Base-by-base conservation (phyloP, 2,113 vertebrate genomes). In the Clarias batrachus region DNA sequence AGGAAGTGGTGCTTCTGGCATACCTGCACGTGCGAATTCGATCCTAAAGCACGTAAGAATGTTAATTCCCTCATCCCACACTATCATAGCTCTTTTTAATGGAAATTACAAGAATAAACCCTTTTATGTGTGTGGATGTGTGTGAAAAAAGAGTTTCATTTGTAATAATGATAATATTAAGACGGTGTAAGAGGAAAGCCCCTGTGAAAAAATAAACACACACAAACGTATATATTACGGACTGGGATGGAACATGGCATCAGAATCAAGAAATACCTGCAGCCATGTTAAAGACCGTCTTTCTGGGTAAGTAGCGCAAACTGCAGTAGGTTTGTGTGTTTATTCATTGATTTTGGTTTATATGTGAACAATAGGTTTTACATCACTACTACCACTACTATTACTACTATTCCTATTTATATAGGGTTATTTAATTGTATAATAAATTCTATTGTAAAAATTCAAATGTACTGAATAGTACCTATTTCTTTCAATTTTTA, bases 251-350 rank as follows among this genome's bases (percentile, higher is more conserved):
- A 77, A 59, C 11, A 7, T 52, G 63, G 25, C 25, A 81, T 59
- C 41, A 83, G 85, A 70, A 76, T 70, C 54, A 7, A 21, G 70
- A 68, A 65, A 59, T 5, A 27, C 8, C 23, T 52, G 57, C 33
- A 83, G 33, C 76, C 30, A 90, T 86, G 87, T 23, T 81, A 23
- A 52, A 85, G 74, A 81, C 14, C 5, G 12, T 71, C n/a, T 80
- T 1, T 62, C 80, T 33, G n/a, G 48, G 87, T 85, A 81, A 88
- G 86, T 88, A 87, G 5, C 37, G 16, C 25, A n/a, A 12, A 11
- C 23, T 56, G 3, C 71, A 37, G 17, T 21, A 52, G 71, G 4
- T 41, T 73, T 6, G 6, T 10, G 2, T 0, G 30, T 70, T 8
- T 70, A 17, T 17, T 19, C 33, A n/a, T n/a, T 65, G 25, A 17